Conservation (phyloP, 2,888 invertebrate genomes). For the Cotesia congregata region DNA sequence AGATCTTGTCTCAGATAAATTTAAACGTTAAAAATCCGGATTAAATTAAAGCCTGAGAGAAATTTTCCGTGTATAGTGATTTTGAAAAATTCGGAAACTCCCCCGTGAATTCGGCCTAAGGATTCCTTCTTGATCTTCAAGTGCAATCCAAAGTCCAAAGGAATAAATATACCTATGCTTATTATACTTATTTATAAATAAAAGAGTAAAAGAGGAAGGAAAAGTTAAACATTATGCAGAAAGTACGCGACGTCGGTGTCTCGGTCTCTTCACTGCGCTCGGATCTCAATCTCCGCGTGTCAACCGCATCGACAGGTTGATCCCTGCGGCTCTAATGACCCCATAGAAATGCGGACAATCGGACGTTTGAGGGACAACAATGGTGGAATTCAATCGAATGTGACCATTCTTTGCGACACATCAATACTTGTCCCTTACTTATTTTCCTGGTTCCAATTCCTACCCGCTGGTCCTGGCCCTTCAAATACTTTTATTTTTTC, state of each 20-base stretch:
- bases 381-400: conserved; percentile 46
- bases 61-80: no score
- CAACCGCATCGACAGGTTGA: conserved; percentile 42
- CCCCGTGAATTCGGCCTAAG: no score
- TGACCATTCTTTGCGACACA: conserved; percentile 18
- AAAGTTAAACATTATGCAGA: conserved; percentile 9
- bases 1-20: no score
- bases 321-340: conserved; percentile 46
- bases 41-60: no score
- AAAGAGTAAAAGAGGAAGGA: neutral
- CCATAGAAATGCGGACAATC: conserved; percentile 54
- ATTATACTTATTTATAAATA: no score
- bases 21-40: no score
- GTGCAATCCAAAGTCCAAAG: no score
- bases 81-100: no score
- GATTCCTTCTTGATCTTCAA: no score
- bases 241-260: conserved; percentile 38
- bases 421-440: conserved; percentile 10
- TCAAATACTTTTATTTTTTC: neutral
- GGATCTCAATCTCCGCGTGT: conserved; percentile 29
- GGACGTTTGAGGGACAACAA: conserved; percentile 56
- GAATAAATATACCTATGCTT: no score
- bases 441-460: neutral
- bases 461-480: neutral
- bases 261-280: conserved; percentile 34